A percentile compares a stretch with the other conserved stretches of the same genome.
Evolutionary conservation across 2,797 vertebrate species (phyloP).

Genomic region (Echiichthys vipera): DNA sequence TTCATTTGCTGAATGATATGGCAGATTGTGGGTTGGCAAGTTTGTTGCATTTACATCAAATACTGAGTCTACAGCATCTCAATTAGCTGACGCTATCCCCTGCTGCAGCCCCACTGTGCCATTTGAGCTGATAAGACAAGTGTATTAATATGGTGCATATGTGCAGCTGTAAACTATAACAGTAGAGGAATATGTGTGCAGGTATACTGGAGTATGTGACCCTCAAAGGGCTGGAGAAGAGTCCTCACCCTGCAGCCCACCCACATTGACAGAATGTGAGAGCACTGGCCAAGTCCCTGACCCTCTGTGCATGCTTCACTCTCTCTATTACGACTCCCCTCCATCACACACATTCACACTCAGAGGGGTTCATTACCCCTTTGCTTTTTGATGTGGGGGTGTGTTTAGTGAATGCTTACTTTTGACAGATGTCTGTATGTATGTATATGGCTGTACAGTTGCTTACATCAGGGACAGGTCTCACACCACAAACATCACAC

Average conservation of each 20-base stretch:
- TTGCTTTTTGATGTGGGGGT: not conserved
- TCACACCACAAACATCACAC: not conserved
- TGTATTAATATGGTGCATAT: not conserved
- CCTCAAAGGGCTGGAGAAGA: not conserved
- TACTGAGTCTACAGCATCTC: not conserved
- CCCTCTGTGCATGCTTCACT: constrained; percentile 43
- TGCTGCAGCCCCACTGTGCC: not conserved
- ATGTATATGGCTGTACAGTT: no score
- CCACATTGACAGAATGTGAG: constrained; percentile 41
- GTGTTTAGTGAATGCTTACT: not conserved
- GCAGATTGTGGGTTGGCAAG: not conserved
- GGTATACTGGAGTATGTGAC: not conserved
- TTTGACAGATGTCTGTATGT: not conserved
- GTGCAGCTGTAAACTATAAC: not conserved
- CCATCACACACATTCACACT: not conserved
- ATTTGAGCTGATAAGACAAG: not conserved
- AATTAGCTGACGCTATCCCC: not conserved
- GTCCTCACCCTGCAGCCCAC: constrained; percentile 29
- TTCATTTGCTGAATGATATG: not conserved
- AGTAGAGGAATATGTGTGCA: not conserved
- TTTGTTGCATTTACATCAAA: not conserved
- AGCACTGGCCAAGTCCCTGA: constrained; percentile 31
- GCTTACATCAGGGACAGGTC: not conserved
- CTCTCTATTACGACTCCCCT: constrained; percentile 22
- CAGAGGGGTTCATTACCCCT: not conserved